Base-by-base conservation (phyloP, 2,797 vertebrate species). In the Sitta carolinensis region DNA sequence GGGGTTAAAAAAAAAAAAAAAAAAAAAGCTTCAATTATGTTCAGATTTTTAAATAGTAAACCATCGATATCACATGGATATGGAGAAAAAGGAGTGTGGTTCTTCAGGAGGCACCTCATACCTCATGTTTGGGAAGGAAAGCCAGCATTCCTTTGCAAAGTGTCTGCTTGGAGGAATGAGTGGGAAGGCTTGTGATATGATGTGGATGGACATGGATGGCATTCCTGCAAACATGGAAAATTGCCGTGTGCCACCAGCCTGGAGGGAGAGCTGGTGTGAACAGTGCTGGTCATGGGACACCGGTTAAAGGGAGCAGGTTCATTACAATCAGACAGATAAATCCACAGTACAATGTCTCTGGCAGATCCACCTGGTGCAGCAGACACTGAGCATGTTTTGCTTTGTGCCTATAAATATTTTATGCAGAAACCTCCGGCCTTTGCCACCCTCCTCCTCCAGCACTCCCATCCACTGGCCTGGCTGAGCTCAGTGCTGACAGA, bases 401-500 rank as follows among this genome's bases (percentile, higher is more conserved):
- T 2, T 13, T 68, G 42, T 72, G 34, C 16, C 52, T 34, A 63
- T 73, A 84, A 79, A 92, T 74, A 92, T 5, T 38, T 29, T 14
- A 40, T 25, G 21, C 19, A 77, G 19, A 78, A 72, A 11, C 27
- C 55, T 61, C 42, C 0, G 0, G 29, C 55, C 40, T 5, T 48
- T 55, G 13, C 36, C 9, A 16, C 21, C 14, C 43, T 91, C 17
- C 66, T 86, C 15, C 52, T 80, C 34, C 47, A 36, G 2, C 2
- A 1, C 20, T 84, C 23, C 51, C 74, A 38, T 25, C 45, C 63
- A 34, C 89, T 72, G 45, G 38, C 17, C 38, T 80, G 64, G 30
- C 72, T 95, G 83, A 89, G 68, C 68, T 40, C 54, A 5, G 42
- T 27, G 91, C 38, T 95, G 95, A 81, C 87, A 84, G 84, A 78